These are phyloP conservation scores for Lepidothrix coronata DNA, from an alignment of 2,113 vertebrate genomes.

Conservation along the genomic window DNA sequence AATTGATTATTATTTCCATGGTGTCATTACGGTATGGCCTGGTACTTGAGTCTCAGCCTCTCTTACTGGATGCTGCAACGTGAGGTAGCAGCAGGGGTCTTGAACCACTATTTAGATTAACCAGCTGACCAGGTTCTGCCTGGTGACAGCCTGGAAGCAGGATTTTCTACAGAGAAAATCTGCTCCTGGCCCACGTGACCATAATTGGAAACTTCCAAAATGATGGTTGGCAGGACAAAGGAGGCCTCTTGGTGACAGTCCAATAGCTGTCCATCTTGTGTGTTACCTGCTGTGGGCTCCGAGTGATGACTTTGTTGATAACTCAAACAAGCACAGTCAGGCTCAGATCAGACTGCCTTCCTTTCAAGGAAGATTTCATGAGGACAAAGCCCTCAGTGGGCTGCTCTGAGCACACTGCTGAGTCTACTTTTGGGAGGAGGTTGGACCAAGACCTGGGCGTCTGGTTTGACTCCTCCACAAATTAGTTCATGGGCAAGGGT, in stretches of 20 bases:
- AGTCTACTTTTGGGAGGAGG: background rate
- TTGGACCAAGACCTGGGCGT: background rate
- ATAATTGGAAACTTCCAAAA: background rate
- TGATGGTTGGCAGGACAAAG: background rate
- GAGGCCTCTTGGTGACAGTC: background rate
- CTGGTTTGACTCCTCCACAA: background rate
- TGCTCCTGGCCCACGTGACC: fast-evolving
- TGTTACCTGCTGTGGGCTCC: background rate
- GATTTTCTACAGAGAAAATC: background rate
- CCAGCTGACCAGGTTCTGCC: background rate
- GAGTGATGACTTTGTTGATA: background rate
- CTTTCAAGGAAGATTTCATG: background rate
- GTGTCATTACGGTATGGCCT: background rate
- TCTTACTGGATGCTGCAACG: background rate
- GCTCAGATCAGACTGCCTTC: background rate
- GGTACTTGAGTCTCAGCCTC: background rate
- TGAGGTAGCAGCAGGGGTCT: background rate
- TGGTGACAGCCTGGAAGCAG: background rate
- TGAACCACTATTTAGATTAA: background rate
- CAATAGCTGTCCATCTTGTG: background rate
- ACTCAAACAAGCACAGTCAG: background rate
- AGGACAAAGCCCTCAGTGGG: background rate
- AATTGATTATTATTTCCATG: background rate
- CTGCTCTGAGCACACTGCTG: background rate
- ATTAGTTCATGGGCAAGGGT: background rate